Base-by-base conservation (phyloP, 1,140 invertebrate species). In the Notospermus geniculatus region DNA sequence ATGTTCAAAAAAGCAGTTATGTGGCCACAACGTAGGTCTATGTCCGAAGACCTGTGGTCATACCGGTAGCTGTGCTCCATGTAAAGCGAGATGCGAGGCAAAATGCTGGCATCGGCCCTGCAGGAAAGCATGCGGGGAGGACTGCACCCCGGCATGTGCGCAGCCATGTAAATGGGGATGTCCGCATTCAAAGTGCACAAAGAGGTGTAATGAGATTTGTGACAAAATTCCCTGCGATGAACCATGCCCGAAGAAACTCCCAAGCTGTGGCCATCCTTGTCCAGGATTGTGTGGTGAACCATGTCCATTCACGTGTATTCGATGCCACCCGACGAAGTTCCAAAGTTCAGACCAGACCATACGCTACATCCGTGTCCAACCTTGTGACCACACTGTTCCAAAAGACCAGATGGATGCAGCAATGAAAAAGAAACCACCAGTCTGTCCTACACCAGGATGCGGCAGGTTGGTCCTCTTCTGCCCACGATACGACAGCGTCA, bases 281-380 rank as follows among this genome's bases (percentile, higher is more conserved):
- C 75, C 82, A 30, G 88, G 88, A 29, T 83, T 88, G 55, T 90
- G 89, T 78, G 87, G 87, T 15, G 89, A 90, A 85, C 74, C 85
- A 81, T 76, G 83, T 74, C 85, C 77, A 69, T 36, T 36, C 32
- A 36, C 32, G 4, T 36, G 32, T 15, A 36, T 36, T 15, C 32
- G 15, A 36, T 36, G 32, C 15, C 32, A 36, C 15, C 32, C 32
- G 5, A 36, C 32, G 5, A 36, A 7, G 32, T 36, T 36, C 32
- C 4, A 36, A 15, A 36, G 15, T 36, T 7, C 32, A 7, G 15
- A 36, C 32, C 5, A 36, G 32, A 36, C 32, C 32, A 36, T 15
- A 36, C 32, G 32, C 4, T 36, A 36, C 32, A 36, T 36, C 32
- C 4, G 32, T 7, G 32, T 36, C 32, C 32, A 36, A 15, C 32